Conservation (phyloP, 2,113 vertebrate genomes). For the Seriola dumerili region DNA sequence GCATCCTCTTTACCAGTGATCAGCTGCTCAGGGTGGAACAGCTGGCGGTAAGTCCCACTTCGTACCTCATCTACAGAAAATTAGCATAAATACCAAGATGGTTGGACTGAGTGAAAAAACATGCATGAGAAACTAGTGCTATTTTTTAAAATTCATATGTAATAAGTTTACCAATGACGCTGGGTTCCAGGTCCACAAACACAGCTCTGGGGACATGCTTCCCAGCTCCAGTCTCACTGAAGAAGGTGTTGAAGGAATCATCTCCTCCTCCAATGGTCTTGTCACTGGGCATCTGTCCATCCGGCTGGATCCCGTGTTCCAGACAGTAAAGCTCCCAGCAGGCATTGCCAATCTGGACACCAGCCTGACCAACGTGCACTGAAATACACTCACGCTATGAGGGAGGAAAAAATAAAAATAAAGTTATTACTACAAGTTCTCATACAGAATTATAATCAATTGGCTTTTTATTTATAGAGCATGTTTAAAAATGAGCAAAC, state of each 20-base stretch:
- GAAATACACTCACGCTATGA: conserved; percentile 41
- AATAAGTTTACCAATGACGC: neutral
- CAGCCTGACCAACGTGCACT: conserved; percentile 46
- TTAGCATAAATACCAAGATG: neutral
- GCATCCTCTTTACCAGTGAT: conserved; percentile 84
- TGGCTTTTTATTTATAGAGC: no score
- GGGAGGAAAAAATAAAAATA: no score
- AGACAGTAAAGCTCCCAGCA: conserved; percentile 2
- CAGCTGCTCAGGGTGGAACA: conserved; percentile 83
- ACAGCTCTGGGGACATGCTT: neutral
- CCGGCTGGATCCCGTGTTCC: neutral
- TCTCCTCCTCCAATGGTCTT: neutral
- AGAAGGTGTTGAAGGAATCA: neutral
- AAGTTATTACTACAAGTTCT: no score
- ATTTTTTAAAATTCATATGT: neutral
- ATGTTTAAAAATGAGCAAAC: no score
- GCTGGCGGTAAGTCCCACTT: conserved; percentile 82
- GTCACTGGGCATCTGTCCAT: neutral
- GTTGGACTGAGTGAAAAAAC: no score
- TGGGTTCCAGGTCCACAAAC: neutral
- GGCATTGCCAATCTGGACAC: conserved; percentile 47
- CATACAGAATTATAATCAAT: no score
- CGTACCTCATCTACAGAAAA: conserved; percentile 84
- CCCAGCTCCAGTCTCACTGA: neutral
- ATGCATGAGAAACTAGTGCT: no score